Conservation (phyloP, 2,888 invertebrate genomes). For the Erebia ligea region DNA sequence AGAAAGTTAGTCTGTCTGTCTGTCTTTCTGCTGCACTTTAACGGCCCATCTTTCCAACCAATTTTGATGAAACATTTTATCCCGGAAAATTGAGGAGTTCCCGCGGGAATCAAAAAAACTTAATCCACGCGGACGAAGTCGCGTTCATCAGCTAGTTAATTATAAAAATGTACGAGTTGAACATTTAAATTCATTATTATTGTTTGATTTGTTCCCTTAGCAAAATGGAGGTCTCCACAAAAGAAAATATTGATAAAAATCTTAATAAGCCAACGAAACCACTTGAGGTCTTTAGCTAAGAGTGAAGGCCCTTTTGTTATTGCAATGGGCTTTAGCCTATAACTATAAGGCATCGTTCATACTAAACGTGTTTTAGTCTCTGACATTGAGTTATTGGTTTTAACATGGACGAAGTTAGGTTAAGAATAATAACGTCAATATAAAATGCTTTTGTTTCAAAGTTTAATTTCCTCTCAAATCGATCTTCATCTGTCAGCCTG, state of each 20-base stretch:
- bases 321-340: constrained; percentile 28
- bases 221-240: constrained; percentile 5
- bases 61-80: no score
- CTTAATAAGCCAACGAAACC: constrained; percentile 37
- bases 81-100: no score
- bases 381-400: not conserved
- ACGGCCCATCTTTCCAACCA: no score
- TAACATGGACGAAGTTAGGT: not conserved
- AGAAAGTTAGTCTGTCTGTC: no score
- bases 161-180: not conserved
- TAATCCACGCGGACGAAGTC: not conserved
- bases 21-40: no score
- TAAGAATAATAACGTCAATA: no score
- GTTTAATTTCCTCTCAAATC: no score
- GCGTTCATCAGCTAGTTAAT: not conserved
- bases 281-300: constrained; percentile 29
- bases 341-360: constrained; percentile 11
- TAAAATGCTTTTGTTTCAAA: no score
- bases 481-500: no score
- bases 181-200: not conserved
- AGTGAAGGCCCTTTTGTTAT: constrained; percentile 34
- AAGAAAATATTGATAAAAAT: constrained; percentile 35
- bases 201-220: constrained; percentile 9
- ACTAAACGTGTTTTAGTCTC: not conserved
- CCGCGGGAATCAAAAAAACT: not conserved